Percentiles rank a stretch among this genome's conserved stretches.
phyloP scores from a whole-genome alignment of 2,113 vertebrate genomes.

The Orientallactaga bullata region DNA sequence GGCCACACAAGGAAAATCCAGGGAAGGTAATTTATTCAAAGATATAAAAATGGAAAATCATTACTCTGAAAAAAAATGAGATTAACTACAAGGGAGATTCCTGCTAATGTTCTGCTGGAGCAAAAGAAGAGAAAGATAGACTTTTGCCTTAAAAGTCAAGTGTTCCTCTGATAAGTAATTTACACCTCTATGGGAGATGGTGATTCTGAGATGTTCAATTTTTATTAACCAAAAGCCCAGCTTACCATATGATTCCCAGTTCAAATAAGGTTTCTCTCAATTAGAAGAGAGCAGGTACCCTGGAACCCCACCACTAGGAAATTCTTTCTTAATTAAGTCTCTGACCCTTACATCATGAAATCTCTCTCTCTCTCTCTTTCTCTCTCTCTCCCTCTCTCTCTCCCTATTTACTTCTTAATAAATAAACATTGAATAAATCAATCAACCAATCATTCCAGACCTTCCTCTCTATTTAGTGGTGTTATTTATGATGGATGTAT shows the following conservation, averaged over 20 bases:
- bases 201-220: not conserved
- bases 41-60: slow-evolving; percentile 35
- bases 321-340: not conserved
- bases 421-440: no score
- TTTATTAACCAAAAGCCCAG: slow-evolving; percentile 10
- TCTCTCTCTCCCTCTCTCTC: no score
- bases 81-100: not conserved
- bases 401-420: not conserved
- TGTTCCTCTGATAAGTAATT: not conserved
- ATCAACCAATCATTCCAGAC: not conserved
- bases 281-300: not conserved
- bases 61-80: not conserved
- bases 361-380: no score
- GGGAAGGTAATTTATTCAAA: not conserved
- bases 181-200: not conserved
- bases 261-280: not conserved
- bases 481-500: slow-evolving; percentile 3
- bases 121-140: not conserved
- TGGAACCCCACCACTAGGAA: not conserved
- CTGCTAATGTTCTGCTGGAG: not conserved
- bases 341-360: not conserved
- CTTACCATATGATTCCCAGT: not conserved
- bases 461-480: not conserved
- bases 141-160: slow-evolving; percentile 29
- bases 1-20: not conserved